These are phyloP conservation scores for Ommatoiulus sabulosus DNA, from an alignment of 2,888 invertebrate genomes.

Conservation along the genomic window DNA sequence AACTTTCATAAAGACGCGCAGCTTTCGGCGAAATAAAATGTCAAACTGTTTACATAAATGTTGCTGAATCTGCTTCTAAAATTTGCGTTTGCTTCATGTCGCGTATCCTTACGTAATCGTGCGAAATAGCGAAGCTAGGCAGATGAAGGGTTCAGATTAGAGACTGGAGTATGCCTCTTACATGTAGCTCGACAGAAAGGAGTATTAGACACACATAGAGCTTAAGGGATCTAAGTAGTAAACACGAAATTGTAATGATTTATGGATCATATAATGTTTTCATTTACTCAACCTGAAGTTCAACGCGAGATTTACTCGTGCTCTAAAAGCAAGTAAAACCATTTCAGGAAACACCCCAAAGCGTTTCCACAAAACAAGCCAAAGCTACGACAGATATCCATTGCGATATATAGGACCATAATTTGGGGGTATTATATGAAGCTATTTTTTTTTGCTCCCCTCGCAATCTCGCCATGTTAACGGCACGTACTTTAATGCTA, in stretches of 20 bases:
- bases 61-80: background rate
- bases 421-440: conserved; percentile 45
- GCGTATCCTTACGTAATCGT: conserved; percentile 13
- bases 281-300: conserved; percentile 48
- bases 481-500: conserved; percentile 25
- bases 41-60: background rate
- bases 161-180: background rate
- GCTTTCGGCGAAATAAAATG: background rate
- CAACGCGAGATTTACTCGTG: conserved; percentile 20
- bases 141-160: conserved; percentile 42
- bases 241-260: conserved; percentile 45
- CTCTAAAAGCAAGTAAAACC: conserved; percentile 45
- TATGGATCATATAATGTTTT: conserved; percentile 42
- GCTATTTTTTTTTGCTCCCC: background rate
- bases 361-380: conserved; percentile 35
- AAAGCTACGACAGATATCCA: conserved; percentile 17
- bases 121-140: conserved; percentile 29
- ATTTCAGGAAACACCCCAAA: conserved; percentile 39
- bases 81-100: conserved; percentile 24
- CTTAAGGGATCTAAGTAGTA: conserved; percentile 28
- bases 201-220: background rate
- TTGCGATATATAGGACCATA: conserved; percentile 29
- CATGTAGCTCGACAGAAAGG: background rate
- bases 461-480: conserved; percentile 32
- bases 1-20: background rate